Evolutionary conservation across 2,797 vertebrate species (phyloP).

Genomic region (Malurus leucopterus): DNA sequence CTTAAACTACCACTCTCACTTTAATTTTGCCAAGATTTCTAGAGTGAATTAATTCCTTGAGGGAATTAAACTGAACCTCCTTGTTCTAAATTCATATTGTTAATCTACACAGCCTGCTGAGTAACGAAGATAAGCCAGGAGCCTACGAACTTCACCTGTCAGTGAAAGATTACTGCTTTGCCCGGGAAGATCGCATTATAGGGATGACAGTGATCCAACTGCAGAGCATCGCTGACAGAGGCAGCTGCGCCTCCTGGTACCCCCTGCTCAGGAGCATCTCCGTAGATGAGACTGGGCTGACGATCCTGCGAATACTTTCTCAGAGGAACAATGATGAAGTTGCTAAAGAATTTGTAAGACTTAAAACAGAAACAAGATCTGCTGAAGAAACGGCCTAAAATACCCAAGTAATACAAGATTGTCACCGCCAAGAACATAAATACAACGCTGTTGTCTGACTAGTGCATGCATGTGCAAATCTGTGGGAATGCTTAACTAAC

Average conservation of each 20-base stretch:
- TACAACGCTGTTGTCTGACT: constrained; percentile 79
- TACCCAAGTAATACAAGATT: constrained; percentile 24
- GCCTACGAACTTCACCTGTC: constrained; percentile 92
- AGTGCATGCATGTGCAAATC: constrained; percentile 96
- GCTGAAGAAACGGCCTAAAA: constrained; percentile 81
- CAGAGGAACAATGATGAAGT: constrained; percentile 95
- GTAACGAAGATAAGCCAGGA: constrained; percentile 86
- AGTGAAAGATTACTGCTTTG: constrained; percentile 98
- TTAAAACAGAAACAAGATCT: constrained; percentile 91
- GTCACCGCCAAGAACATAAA: constrained; percentile 47
- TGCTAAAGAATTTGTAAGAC: constrained; percentile 95
- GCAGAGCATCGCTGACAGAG: constrained; percentile 80
- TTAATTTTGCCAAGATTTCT: background rate
- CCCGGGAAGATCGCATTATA: constrained; percentile 90
- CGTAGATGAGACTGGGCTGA: constrained; percentile 92
- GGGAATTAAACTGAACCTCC: background rate
- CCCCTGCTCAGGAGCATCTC: constrained; percentile 84
- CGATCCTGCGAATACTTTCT: constrained; percentile 94
- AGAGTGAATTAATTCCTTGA: background rate
- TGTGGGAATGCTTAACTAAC: constrained; percentile 94
- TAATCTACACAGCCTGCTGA: constrained; percentile 78
- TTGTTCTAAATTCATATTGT: background rate
- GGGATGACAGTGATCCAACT: constrained; percentile 94
- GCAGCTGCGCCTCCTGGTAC: constrained; percentile 83
- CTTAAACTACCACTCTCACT: background rate